Conservation (phyloP, 1,140 invertebrate genomes). For the Nylanderia fulva region DNA sequence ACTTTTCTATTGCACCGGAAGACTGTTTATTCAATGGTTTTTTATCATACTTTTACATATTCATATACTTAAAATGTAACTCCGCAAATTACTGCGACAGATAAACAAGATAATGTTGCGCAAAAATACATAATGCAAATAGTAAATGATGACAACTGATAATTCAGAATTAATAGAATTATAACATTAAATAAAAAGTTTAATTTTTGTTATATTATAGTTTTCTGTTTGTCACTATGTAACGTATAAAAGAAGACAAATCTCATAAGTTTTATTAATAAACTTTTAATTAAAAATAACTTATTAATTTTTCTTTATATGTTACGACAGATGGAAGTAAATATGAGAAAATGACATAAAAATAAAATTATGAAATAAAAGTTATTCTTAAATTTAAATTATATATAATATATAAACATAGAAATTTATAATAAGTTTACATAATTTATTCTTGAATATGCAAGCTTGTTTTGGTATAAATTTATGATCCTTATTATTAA, state of each 20-base stretch:
- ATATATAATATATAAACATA: not conserved
- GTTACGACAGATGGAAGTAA: too few relatives aligned
- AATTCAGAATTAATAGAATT: too few relatives aligned
- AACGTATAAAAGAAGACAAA: not conserved
- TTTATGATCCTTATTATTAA: constrained; percentile 1
- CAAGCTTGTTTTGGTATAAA: not conserved
- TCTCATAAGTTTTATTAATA: too few relatives aligned
- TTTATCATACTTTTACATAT: constrained; percentile 9
- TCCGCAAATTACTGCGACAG: not conserved
- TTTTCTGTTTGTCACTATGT: not conserved
- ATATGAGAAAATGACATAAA: not conserved
- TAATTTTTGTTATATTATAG: not conserved
- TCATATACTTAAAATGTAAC: constrained; percentile 23
- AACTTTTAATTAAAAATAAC: too few relatives aligned
- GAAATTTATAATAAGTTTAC: not conserved
- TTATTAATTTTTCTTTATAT: too few relatives aligned
- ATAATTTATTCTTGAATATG: not conserved
- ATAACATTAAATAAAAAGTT: not conserved
- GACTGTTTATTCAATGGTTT: not conserved
- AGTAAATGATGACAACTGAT: not conserved
- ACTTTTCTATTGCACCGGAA: constrained; percentile 50
- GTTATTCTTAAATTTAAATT: not conserved
- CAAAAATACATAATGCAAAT: not conserved
- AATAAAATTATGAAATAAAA: not conserved
- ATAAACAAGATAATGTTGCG: not conserved